These are phyloP conservation scores for Scalopus aquaticus DNA, from an alignment of 2,113 vertebrate genomes.

Conservation along the genomic window DNA sequence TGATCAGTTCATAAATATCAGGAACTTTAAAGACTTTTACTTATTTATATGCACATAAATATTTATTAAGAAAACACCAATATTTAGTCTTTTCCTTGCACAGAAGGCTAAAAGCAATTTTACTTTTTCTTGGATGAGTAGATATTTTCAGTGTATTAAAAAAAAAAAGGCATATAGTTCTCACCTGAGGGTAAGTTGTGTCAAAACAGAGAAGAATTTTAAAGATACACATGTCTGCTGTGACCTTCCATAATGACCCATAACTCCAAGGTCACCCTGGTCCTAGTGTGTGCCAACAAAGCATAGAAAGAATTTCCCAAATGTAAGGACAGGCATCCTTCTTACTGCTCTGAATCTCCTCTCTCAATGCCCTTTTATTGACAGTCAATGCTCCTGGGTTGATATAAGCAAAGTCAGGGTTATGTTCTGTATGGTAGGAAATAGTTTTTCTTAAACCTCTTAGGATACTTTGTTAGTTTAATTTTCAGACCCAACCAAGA, in stretches of 20 bases:
- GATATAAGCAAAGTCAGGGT: background rate
- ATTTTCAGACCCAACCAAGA: too few relatives aligned
- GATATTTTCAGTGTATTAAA: background rate
- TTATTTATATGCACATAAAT: conserved; percentile 54
- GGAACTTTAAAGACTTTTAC: background rate
- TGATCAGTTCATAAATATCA: conserved; percentile 53
- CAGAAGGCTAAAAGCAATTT: conserved; percentile 71
- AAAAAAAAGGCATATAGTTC: background rate
- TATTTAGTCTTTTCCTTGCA: background rate
- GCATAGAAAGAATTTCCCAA: background rate
- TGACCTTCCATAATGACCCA: background rate
- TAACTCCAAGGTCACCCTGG: background rate
- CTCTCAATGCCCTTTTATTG: background rate
- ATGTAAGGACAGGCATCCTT: background rate
- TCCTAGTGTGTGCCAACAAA: background rate
- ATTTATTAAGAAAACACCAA: conserved; percentile 57
- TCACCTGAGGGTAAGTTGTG: background rate
- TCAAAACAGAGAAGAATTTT: background rate
- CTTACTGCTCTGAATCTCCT: background rate
- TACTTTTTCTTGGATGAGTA: conserved; percentile 28
- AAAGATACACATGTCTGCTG: background rate
- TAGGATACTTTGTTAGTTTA: background rate
- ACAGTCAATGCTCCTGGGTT: background rate
- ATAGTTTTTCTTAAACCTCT: background rate
- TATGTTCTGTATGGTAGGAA: background rate